Evolutionary conservation across 37 sponge, comb jelly and placozoan species (phyloP).

Genomic region (Mnemiopsis leidyi): DNA sequence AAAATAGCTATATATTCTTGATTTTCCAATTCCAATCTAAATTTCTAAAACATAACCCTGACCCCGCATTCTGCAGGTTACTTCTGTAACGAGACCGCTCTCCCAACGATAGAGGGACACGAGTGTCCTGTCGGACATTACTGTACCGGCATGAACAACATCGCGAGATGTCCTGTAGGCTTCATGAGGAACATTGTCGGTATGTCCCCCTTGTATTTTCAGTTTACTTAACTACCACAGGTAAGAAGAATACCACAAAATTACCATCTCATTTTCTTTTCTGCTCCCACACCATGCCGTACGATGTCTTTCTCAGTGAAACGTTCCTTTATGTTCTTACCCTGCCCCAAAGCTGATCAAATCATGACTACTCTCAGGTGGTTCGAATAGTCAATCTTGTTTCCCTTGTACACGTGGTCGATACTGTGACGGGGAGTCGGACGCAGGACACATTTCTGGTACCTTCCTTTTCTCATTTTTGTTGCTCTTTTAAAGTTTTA

Average conservation of each 20-base stretch:
- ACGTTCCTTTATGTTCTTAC: too few species aligned
- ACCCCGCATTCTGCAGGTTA: not conserved
- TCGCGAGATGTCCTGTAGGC: not conserved
- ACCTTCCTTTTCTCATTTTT: not conserved
- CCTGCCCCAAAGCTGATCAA: too few species aligned
- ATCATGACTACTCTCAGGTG: too few species aligned
- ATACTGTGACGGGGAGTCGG: constrained; percentile 16
- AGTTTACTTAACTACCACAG: too few species aligned
- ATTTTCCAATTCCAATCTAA: too few species aligned
- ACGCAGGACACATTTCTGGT: constrained; percentile 35
- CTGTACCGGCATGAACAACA: constrained; percentile 45
- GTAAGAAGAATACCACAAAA: not conserved
- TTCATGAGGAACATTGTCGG: constrained; percentile 11
- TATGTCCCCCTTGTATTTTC: too few species aligned
- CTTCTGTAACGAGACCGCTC: constrained; percentile 5
- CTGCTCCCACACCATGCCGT: not conserved
- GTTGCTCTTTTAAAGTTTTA: too few species aligned
- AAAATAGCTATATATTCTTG: too few species aligned
- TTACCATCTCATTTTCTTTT: not conserved
- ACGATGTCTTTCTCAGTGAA: not conserved
- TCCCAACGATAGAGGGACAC: not conserved
- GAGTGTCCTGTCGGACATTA: constrained; percentile 54
- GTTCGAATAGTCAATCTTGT: not conserved
- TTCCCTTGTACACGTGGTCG: not conserved
- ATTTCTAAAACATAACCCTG: too few species aligned